phyloP scores from a whole-genome alignment of 2,888 invertebrate species.

The Latheticus oryzae region DNA sequence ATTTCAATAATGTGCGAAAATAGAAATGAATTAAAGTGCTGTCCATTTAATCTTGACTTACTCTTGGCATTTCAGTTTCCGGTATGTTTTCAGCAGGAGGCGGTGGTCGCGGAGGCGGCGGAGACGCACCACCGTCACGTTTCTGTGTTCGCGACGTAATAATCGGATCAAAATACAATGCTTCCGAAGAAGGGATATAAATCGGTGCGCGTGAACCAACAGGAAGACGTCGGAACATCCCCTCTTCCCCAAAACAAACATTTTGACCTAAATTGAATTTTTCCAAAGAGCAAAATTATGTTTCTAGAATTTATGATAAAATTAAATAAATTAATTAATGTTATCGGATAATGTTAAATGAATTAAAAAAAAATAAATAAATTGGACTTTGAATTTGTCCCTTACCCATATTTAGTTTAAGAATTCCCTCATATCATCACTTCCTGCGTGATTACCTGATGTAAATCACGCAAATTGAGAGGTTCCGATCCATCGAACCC shows the following conservation, averaged over 20 bases:
- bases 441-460: conserved; percentile 11
- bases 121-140: conserved; percentile 55
- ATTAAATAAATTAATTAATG: conserved; percentile 25
- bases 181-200: conserved; percentile 58
- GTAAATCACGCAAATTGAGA: conserved; percentile 32
- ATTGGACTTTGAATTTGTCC: too few relatives aligned
- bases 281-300: too few relatives aligned
- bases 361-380: too few relatives aligned
- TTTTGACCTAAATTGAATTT: neutral
- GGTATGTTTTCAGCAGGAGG: conserved; percentile 48
- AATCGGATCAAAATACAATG: conserved; percentile 41
- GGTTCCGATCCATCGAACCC: conserved; percentile 8
- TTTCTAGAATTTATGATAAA: conserved; percentile 26
- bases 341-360: neutral
- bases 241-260: conserved; percentile 34
- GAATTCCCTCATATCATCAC: too few relatives aligned
- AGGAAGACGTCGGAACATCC: conserved; percentile 56
- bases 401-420: too few relatives aligned
- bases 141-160: conserved; percentile 56
- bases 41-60: too few relatives aligned
- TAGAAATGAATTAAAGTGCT: too few relatives aligned
- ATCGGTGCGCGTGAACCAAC: conserved; percentile 63
- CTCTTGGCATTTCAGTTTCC: conserved; percentile 50
- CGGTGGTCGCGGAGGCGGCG: conserved; percentile 57
- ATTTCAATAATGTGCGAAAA: too few relatives aligned